Base-by-base conservation (phyloP, 2,113 vertebrate genomes). In the Toxotes chatareus region DNA sequence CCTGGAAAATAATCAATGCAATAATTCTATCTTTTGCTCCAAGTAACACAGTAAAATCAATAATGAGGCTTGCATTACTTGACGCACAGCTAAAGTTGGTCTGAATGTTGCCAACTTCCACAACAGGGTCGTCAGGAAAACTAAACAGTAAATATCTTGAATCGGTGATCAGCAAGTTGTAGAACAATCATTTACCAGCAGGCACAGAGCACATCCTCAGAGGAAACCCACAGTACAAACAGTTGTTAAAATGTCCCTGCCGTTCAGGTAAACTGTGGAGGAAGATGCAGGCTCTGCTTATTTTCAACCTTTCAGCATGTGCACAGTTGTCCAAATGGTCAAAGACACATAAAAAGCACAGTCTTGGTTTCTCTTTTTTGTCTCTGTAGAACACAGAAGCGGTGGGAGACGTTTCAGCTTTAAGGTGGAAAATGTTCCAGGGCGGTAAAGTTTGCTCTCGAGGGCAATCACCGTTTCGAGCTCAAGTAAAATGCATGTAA, bases 141-240 rank as follows among this genome's bases (percentile, higher is more conserved):
- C 23, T 34, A 3, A 19, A 56, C 27, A 51, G 1, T 34, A 9
- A 51, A 59, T 36, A 53, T 65, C 16, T 9, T 16, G 6, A 53
- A 40, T 23, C 17, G 17, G 46, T 7, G 16, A 59, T 64, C 38
- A 65, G 19, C 14, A 12, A 53, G 34, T 21, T 9, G n/a, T 13
- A 23, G 10, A 34, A 21, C 36, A 42, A 19, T 51, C 7, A 5
- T 56, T 62, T 23, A 44, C 19, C 59, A 51, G 53, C 70, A 36
- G 59, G 63, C 23, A 14, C 42, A 23, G 21, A 46, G 12, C 3
- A 0, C 53, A 23, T n/a, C 46, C 49, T 42, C 74, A 83, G 78
- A 78, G 73, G 82, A 88, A 85, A 63, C 67, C 5, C 6, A 2
- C 36, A 60, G 68, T 5, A 62, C 73, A 86, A 83, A 88, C 76